Evolutionary conservation across 2,888 invertebrate genomes (phyloP).

Genomic region (Aspidiotus rigidus): DNA sequence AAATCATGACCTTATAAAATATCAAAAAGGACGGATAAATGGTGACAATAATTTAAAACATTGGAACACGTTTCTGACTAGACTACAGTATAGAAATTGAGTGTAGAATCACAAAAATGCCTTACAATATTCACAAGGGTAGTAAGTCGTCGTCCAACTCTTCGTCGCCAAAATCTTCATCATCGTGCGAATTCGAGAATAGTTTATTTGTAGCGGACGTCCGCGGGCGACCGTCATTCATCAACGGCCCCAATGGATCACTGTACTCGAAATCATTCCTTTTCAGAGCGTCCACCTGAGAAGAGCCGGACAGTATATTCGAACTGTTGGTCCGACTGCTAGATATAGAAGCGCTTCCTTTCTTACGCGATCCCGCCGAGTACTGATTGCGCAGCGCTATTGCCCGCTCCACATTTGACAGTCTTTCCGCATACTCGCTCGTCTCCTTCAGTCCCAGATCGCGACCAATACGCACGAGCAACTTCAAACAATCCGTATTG

Average conservation of each 20-base stretch:
- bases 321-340: conserved; percentile 27
- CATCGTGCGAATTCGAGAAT: conserved; percentile 3
- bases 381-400: conserved; percentile 37
- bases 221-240: conserved; percentile 20
- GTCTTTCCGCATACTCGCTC: conserved; percentile 69
- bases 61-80: no score
- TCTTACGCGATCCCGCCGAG: conserved; percentile 6
- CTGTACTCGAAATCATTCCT: conserved; percentile 17
- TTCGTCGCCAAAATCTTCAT: conserved; percentile 30
- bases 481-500: conserved; percentile 83
- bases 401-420: conserved; percentile 62
- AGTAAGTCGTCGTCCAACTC: conserved; percentile 25
- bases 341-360: conserved; percentile 14
- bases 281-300: background rate
- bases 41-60: no score
- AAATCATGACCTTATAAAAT: no score
- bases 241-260: conserved; percentile 26
- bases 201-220: conserved; percentile 27
- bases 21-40: no score
- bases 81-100: no score
- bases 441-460: conserved; percentile 87
- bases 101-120: no score
- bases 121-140: conserved; percentile 1
- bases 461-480: conserved; percentile 76
- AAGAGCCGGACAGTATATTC: background rate